Percentiles rank a stretch among this genome's conserved stretches.
Conservation (phyloP, 2,113 vertebrate genomes). For the Neomonachus schauinslandi region DNA sequence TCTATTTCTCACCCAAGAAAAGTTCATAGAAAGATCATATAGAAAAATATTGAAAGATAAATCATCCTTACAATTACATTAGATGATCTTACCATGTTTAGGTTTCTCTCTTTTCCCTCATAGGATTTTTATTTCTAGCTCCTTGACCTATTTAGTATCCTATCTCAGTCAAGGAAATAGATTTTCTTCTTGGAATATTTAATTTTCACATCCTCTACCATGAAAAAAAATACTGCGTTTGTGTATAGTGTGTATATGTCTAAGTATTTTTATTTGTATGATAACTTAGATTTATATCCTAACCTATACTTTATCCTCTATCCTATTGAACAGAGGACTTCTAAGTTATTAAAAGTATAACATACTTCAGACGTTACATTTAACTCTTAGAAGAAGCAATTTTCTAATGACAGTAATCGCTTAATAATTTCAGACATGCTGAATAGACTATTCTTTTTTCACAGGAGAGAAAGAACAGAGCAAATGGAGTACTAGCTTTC, state of each 20-base stretch:
- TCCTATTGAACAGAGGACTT: neutral
- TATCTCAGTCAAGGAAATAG: neutral
- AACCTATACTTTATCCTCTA: neutral
- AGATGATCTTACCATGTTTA: neutral
- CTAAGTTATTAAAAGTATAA: neutral
- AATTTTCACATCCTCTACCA: neutral
- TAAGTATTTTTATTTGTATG: neutral
- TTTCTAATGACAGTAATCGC: neutral
- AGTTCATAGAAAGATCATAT: neutral
- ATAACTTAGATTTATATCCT: neutral
- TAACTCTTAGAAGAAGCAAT: neutral
- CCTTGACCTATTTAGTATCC: neutral
- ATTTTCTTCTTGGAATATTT: neutral
- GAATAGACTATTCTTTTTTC: neutral
- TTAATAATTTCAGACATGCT: neutral
- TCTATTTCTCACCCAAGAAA: neutral
- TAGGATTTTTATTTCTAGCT: neutral
- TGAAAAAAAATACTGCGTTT: neutral
- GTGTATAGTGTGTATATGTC: neutral
- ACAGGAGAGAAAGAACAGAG: neutral
- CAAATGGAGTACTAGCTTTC: neutral
- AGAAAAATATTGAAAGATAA: constrained; percentile 7
- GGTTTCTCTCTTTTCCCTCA: neutral
- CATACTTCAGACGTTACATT: neutral
- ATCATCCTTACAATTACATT: neutral